A percentile compares a stretch with the other conserved stretches of the same genome.
phyloP scores from a whole-genome alignment of 2,888 invertebrate species.

The Leptopilina myrica region DNA sequence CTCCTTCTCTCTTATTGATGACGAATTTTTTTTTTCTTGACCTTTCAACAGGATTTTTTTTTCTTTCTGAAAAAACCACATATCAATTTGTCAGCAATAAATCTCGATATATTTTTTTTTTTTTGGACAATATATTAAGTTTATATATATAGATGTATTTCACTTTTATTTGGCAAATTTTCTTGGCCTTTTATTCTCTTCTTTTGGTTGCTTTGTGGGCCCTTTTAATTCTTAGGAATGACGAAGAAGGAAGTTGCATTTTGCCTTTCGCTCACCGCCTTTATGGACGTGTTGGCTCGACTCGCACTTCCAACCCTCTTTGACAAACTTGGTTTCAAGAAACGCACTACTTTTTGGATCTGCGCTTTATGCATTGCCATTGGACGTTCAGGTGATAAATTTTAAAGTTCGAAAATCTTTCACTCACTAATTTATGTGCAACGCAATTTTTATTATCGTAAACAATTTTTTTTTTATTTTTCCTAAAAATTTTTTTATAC shows the following conservation, averaged over 20 bases:
- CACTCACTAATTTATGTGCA: too few relatives aligned
- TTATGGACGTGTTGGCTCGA: conserved; percentile 86
- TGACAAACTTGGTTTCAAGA: conserved; percentile 82
- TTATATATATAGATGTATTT: too few relatives aligned
- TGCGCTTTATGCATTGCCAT: conserved; percentile 85
- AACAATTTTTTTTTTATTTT: too few relatives aligned
- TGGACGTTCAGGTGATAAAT: conserved; percentile 84
- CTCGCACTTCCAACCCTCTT: conserved; percentile 86
- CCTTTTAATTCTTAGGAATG: conserved; percentile 61
- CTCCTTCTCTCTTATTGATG: background rate
- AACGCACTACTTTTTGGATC: conserved; percentile 85
- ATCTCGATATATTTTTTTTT: background rate
- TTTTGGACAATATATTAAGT: conserved; percentile 6
- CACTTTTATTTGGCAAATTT: conserved; percentile 14
- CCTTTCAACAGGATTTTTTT: background rate
- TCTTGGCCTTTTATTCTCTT: conserved; percentile 25
- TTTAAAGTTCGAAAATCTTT: background rate
- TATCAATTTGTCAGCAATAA: conserved; percentile 37
- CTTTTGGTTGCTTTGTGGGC: conserved; percentile 38
- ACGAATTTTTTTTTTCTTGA: conserved; percentile 34
- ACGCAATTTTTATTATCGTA: too few relatives aligned
- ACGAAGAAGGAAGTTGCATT: conserved; percentile 84
- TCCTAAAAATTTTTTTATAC: too few relatives aligned
- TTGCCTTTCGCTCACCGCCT: conserved; percentile 86
- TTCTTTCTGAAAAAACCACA: conserved; percentile 2